phyloP scores from a whole-genome alignment of 2,888 invertebrate species.

The Ceratothoa steindachneri region DNA sequence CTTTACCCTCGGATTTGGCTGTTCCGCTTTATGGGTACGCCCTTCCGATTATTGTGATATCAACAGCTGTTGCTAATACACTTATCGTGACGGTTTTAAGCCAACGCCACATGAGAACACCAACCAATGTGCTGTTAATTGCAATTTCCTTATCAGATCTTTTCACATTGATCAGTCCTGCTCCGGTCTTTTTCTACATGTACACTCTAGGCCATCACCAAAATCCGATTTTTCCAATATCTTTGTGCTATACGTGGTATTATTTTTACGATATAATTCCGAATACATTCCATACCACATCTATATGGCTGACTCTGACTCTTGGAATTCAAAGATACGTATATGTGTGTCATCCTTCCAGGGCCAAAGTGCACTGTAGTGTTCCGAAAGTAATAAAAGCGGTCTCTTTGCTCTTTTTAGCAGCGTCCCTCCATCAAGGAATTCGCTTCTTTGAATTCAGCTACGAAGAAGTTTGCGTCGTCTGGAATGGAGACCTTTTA shows the following conservation, averaged over 20 bases:
- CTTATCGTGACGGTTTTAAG: constrained; percentile 87
- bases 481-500: constrained; percentile 36
- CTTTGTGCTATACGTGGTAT: constrained; percentile 71
- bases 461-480: constrained; percentile 15
- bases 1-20: constrained; percentile 58
- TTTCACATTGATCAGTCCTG: constrained; percentile 83
- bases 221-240: constrained; percentile 67
- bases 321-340: constrained; percentile 89
- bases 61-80: constrained; percentile 86
- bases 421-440: constrained; percentile 76
- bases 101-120: constrained; percentile 83
- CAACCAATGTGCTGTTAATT: constrained; percentile 83
- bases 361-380: constrained; percentile 71
- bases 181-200: constrained; percentile 87
- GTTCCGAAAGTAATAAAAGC: constrained; percentile 70
- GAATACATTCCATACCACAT: constrained; percentile 86
- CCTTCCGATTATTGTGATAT: constrained; percentile 76
- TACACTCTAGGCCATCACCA: constrained; percentile 83
- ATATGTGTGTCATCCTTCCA: constrained; percentile 87
- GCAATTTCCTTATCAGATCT: constrained; percentile 95
- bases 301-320: constrained; percentile 87
- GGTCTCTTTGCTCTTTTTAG: constrained; percentile 70
- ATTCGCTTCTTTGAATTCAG: constrained; percentile 59
- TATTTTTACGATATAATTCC: constrained; percentile 65
- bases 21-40: constrained; percentile 71